These are phyloP conservation scores for Holacanthella duospinosa DNA, from an alignment of 2,888 invertebrate genomes.

Conservation along the genomic window DNA sequence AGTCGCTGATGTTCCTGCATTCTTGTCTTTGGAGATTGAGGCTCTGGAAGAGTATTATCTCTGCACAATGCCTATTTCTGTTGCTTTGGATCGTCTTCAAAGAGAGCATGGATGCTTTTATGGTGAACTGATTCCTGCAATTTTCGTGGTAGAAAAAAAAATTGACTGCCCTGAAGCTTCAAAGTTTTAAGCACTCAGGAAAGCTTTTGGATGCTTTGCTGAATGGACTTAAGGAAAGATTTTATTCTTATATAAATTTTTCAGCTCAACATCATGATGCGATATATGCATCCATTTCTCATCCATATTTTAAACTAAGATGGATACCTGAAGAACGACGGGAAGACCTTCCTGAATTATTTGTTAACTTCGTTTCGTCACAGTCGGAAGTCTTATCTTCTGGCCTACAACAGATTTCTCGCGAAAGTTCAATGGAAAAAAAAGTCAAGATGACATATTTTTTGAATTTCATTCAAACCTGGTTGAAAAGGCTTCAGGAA, in stretches of 20 bases:
- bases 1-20: too few relatives aligned
- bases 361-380: too few relatives aligned
- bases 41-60: not conserved
- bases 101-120: not conserved
- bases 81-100: constrained; percentile 1
- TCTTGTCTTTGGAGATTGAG: not conserved
- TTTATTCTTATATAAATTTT: not conserved
- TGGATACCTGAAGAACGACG: constrained; percentile 18
- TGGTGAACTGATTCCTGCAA: constrained; percentile 2
- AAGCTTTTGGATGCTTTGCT: too few relatives aligned
- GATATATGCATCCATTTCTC: constrained; percentile 13
- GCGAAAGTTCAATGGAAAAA: too few relatives aligned
- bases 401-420: too few relatives aligned
- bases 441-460: too few relatives aligned
- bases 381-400: too few relatives aligned
- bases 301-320: constrained; percentile 16
- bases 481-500: too few relatives aligned
- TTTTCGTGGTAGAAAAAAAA: too few relatives aligned
- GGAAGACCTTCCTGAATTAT: too few relatives aligned
- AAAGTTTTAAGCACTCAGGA: too few relatives aligned
- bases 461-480: too few relatives aligned
- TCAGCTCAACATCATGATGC: not conserved
- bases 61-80: not conserved
- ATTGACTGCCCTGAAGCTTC: not conserved
- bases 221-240: constrained; percentile 6